These are phyloP conservation scores for Vulpes ferrilata DNA, from an alignment of 2,113 vertebrate genomes.

Conservation along the genomic window DNA sequence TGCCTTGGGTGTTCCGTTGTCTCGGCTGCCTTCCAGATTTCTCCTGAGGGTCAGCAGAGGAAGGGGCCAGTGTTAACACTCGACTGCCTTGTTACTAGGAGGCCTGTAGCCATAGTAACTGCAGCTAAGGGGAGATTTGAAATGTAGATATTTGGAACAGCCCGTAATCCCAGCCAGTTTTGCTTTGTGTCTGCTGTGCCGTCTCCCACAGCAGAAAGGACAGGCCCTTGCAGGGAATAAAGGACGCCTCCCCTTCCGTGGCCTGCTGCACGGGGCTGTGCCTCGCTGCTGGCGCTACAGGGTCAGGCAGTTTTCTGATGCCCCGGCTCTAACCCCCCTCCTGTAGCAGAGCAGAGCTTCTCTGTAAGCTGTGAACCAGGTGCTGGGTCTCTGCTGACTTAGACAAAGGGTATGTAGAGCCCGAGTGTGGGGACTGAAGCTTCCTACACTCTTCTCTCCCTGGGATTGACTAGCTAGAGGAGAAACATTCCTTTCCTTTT, in stretches of 20 bases:
- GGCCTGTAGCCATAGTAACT: conserved; percentile 82
- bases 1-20: conserved; percentile 64
- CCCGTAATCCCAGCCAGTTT: conserved; percentile 71
- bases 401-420: background rate
- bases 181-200: conserved; percentile 65
- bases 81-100: conserved; percentile 71
- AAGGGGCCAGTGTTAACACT: conserved; percentile 63
- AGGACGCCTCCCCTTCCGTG: background rate
- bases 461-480: too few relatives aligned
- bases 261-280: background rate
- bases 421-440: background rate
- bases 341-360: background rate
- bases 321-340: background rate
- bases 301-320: background rate
- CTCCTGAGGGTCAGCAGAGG: conserved; percentile 80
- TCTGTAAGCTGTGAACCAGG: background rate
- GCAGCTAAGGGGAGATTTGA: conserved; percentile 77
- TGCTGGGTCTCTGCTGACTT: background rate
- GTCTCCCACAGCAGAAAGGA: background rate
- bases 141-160: conserved; percentile 79
- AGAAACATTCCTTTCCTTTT: background rate
- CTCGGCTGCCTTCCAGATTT: conserved; percentile 68
- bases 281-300: background rate
- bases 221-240: background rate
- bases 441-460: background rate